Percentiles rank a stretch among this genome's conserved stretches.
These are phyloP conservation scores for Centruroides sculpturatus DNA, from an alignment of 1,140 invertebrate genomes.

Conservation along the genomic window DNA sequence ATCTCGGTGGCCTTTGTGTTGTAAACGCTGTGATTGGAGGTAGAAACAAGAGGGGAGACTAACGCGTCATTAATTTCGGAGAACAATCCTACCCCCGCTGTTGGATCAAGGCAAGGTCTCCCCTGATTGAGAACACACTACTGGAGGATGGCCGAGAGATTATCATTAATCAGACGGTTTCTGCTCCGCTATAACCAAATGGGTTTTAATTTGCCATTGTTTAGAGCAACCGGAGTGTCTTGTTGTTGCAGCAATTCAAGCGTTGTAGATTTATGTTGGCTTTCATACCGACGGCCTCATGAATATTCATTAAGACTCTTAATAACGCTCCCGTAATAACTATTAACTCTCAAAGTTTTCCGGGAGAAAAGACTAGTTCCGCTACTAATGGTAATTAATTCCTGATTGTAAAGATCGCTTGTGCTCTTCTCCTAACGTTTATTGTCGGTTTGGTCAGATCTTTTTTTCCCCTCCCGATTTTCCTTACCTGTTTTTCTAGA, in stretches of 20 bases:
- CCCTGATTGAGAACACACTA: too few relatives aligned
- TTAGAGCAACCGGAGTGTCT: conserved; percentile 12
- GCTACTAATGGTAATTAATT: too few relatives aligned
- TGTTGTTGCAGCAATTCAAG: conserved; percentile 7
- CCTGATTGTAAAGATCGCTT: too few relatives aligned
- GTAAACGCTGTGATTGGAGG: conserved; percentile 17
- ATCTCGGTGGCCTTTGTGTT: neutral
- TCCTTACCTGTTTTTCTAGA: too few relatives aligned
- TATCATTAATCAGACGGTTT: conserved; percentile 14
- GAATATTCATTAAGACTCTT: conserved; percentile 17
- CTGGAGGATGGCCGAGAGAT: conserved; percentile 2
- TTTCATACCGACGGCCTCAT: conserved; percentile 12
- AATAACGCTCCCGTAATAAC: conserved; percentile 17
- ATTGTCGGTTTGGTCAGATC: too few relatives aligned
- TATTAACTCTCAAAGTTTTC: conserved; percentile 15
- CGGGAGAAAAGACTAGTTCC: neutral
- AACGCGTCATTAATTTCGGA: conserved; percentile 14
- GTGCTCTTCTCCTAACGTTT: too few relatives aligned
- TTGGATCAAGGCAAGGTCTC: too few relatives aligned
- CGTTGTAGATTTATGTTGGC: conserved; percentile 16
- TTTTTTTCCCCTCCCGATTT: too few relatives aligned
- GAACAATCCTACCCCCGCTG: conserved; percentile 1
- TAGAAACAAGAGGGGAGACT: conserved; percentile 6
- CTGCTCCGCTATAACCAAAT: conserved; percentile 17
- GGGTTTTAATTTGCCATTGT: conserved; percentile 18